Evolutionary conservation across 2,113 vertebrate species (phyloP).

Genomic region (Bagarius yarrelli): DNA sequence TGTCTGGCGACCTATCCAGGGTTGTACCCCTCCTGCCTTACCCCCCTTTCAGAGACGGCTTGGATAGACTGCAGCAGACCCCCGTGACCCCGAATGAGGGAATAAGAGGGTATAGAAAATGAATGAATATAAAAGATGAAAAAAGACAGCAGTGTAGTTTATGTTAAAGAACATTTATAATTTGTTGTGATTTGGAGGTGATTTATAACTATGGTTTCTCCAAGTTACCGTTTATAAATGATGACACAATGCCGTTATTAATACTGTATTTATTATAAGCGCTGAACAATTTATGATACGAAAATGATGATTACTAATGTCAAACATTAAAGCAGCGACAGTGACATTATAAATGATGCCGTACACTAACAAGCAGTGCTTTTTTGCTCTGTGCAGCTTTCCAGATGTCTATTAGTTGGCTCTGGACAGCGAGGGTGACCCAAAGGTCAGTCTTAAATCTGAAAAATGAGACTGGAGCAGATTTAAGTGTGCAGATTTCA

Average conservation of each 20-base stretch:
- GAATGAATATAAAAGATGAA: no score
- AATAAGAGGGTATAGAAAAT: no score
- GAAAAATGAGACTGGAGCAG: constrained; percentile 1
- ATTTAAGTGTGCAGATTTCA: not conserved
- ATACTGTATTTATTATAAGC: not conserved
- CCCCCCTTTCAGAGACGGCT: no score
- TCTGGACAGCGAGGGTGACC: constrained; percentile 5
- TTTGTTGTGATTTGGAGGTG: not conserved
- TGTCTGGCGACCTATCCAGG: no score
- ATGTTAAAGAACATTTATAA: not conserved
- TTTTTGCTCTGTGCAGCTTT: not conserved
- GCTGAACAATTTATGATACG: not conserved
- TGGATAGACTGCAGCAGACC: no score
- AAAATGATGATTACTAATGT: not conserved
- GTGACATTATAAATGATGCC: not conserved
- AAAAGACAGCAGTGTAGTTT: not conserved
- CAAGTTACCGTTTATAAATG: not conserved
- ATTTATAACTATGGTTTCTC: not conserved
- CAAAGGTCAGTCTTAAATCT: not conserved
- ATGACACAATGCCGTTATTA: not conserved
- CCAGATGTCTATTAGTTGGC: constrained; percentile 21
- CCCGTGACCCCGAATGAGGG: no score
- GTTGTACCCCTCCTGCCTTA: no score
- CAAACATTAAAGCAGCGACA: not conserved
- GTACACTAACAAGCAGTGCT: not conserved